Percentiles rank a stretch among this genome's conserved stretches.
These are phyloP conservation scores for Siderastrea siderea DNA, from an alignment of 92 coral and sea anemone species.

Conservation along the genomic window DNA sequence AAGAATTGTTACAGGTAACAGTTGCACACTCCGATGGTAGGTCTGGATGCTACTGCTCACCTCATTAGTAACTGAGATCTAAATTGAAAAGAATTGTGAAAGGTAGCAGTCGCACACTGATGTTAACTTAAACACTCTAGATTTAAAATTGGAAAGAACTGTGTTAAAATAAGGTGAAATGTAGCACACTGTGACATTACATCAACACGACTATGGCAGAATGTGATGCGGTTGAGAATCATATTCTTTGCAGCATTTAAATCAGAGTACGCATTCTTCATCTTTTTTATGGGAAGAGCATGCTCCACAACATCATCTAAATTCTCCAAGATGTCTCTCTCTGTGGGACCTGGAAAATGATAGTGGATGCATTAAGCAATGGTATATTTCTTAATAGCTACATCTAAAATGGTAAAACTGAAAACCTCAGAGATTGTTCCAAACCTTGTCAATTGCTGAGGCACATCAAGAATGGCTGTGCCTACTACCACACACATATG, in stretches of 20 bases:
- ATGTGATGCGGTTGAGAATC: constrained; percentile 47
- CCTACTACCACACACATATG: too few relatives aligned
- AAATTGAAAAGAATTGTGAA: neutral
- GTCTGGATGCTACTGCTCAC: too few relatives aligned
- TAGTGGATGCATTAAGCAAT: too few relatives aligned
- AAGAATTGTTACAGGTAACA: too few relatives aligned
- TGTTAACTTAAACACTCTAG: neutral
- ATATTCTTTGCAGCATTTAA: constrained; percentile 53
- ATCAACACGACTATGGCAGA: constrained; percentile 51
- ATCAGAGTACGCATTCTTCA: constrained; percentile 19
- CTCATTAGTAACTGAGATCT: too few relatives aligned
- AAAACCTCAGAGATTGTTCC: too few relatives aligned
- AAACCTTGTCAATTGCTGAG: too few relatives aligned
- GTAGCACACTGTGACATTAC: constrained; percentile 23
- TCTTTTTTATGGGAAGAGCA: constrained; percentile 20
- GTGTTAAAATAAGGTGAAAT: neutral
- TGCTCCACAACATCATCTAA: constrained; percentile 26
- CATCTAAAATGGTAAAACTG: too few relatives aligned
- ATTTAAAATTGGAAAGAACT: neutral
- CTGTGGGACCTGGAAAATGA: constrained; percentile 44
- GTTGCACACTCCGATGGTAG: too few relatives aligned
- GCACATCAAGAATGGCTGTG: too few relatives aligned
- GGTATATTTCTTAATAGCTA: too few relatives aligned
- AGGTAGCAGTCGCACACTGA: constrained; percentile 1
- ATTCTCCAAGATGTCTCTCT: constrained; percentile 26